Evolutionary conservation across 1,140 invertebrate genomes (phyloP).

Genomic region (Drosophila trapezifrons): DNA sequence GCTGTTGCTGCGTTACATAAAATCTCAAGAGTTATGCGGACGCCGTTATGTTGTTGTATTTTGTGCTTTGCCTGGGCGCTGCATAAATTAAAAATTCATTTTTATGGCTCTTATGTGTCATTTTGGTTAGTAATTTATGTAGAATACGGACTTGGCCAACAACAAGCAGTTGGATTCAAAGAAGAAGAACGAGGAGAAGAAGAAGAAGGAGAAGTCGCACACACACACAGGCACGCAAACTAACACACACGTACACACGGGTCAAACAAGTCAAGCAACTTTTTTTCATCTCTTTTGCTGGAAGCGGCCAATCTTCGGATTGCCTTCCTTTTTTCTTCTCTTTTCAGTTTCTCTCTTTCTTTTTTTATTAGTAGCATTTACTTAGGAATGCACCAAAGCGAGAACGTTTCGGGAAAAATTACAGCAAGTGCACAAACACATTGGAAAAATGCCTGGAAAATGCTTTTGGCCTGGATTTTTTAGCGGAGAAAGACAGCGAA

Average conservation of each 20-base stretch:
- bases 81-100: slow-evolving; percentile 59
- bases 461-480: slow-evolving; percentile 70
- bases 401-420: slow-evolving; percentile 77
- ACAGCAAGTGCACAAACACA: slow-evolving; percentile 58
- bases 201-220: slow-evolving; percentile 51
- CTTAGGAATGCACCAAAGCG: slow-evolving; percentile 81
- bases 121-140: slow-evolving; percentile 65
- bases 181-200: slow-evolving; percentile 37
- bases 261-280: slow-evolving; percentile 79
- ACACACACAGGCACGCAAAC: slow-evolving; percentile 6
- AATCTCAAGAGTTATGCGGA: slow-evolving; percentile 42
- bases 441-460: slow-evolving; percentile 62
- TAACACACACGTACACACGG: slow-evolving; percentile 36
- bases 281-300: slow-evolving; percentile 71
- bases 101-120: slow-evolving; percentile 59
- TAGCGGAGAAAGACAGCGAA: slow-evolving; percentile 9
- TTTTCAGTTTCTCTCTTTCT: slow-evolving; percentile 49
- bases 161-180: slow-evolving; percentile 25
- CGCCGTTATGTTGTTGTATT: slow-evolving; percentile 34
- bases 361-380: slow-evolving; percentile 82
- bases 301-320: slow-evolving; percentile 71
- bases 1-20: slow-evolving; percentile 47
- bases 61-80: slow-evolving; percentile 31
- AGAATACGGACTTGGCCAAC: slow-evolving; percentile 59
- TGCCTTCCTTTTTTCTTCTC: slow-evolving; percentile 73